Percentiles rank a stretch among this genome's conserved stretches.
Conservation (phyloP, 2,113 vertebrate genomes). For the Oncorhynchus masou region DNA sequence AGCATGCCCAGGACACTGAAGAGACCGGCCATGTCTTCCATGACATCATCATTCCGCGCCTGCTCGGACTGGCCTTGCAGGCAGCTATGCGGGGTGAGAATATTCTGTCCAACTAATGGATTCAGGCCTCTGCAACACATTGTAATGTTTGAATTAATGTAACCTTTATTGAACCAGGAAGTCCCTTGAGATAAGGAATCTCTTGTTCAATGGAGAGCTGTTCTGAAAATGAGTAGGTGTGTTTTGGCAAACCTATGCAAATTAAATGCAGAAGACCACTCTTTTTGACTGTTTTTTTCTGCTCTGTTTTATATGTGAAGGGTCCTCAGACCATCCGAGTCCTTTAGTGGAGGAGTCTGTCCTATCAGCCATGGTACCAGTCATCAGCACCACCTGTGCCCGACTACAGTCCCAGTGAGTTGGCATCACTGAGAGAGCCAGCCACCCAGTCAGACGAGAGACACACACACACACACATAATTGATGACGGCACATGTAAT, state of each 20-base stretch:
- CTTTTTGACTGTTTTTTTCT: neutral
- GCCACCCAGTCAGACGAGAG: neutral
- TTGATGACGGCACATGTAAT: neutral
- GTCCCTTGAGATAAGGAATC: no score
- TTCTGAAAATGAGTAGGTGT: no score
- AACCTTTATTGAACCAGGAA: no score
- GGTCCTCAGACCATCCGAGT: slow-evolving; percentile 40
- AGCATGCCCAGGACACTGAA: slow-evolving; percentile 71
- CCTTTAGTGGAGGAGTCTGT: slow-evolving; percentile 76
- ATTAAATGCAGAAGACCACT: no score
- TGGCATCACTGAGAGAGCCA: neutral
- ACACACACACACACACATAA: neutral
- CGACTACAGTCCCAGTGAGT: slow-evolving; percentile 87
- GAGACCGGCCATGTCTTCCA: slow-evolving; percentile 85
- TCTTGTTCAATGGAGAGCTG: no score
- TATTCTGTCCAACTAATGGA: neutral
- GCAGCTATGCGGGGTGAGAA: slow-evolving; percentile 81
- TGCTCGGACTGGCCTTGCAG: slow-evolving; percentile 84
- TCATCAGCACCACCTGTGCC: slow-evolving; percentile 85
- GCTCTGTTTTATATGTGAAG: slow-evolving; percentile 38
- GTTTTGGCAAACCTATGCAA: no score
- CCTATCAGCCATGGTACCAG: slow-evolving; percentile 80
- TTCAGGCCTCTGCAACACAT: no score
- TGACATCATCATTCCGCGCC: slow-evolving; percentile 73
- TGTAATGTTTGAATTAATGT: no score